Evolutionary conservation across 2,113 vertebrate genomes (phyloP).

Genomic region (Hypocryptadius cinnamomeus): DNA sequence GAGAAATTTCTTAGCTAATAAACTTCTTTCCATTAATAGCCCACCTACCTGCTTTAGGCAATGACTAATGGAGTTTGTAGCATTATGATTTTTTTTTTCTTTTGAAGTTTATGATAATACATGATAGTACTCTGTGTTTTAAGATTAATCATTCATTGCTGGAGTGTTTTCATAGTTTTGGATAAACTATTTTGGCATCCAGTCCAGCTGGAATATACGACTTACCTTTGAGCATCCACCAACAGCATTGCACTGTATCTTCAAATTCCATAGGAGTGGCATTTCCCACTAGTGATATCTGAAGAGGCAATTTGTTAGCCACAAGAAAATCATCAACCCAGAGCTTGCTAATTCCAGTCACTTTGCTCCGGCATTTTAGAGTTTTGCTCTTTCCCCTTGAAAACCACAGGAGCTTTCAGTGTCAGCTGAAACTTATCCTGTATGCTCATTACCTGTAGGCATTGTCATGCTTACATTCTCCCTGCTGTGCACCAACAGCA

Average conservation of each 20-base stretch:
- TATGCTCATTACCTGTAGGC: rapidly evolving
- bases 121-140: neutral
- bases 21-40: neutral
- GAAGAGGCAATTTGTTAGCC: neutral
- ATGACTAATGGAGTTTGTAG: neutral
- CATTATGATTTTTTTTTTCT: neutral
- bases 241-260: neutral
- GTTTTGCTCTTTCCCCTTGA: neutral
- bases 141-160: neutral
- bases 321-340: neutral
- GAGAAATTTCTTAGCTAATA: constrained; percentile 8
- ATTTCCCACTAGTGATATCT: neutral
- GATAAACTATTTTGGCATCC: neutral
- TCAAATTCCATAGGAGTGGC: neutral
- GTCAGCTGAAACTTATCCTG: neutral
- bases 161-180: neutral
- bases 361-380: neutral
- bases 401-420: neutral
- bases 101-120: neutral
- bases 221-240: neutral
- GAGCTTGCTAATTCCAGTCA: neutral
- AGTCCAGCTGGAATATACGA: neutral
- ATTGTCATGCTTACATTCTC: neutral
- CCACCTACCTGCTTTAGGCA: neutral
- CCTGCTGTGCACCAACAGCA: neutral